phyloP scores from a whole-genome alignment of 2,888 invertebrate genomes.

The Tortrix viridana region DNA sequence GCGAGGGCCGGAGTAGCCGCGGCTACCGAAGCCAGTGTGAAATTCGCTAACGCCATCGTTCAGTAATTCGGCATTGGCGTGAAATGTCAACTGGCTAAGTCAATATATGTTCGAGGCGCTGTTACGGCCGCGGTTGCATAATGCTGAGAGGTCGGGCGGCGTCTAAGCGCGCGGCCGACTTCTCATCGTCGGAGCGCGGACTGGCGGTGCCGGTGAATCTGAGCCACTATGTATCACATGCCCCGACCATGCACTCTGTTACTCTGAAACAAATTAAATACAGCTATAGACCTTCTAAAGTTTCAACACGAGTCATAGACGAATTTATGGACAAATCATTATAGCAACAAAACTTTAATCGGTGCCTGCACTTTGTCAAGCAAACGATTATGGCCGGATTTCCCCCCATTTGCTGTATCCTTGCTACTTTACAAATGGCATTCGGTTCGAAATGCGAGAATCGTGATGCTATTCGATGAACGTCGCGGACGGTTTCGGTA shows the following conservation, averaged over 20 bases:
- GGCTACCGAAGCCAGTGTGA: conserved; percentile 65
- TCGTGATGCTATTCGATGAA: conserved; percentile 70
- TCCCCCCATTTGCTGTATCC: conserved; percentile 75
- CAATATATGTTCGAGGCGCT: conserved; percentile 54
- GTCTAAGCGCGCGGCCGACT: conserved; percentile 59
- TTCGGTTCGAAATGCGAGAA: conserved; percentile 74
- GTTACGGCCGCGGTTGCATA: conserved; percentile 68
- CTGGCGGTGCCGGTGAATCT: conserved; percentile 52
- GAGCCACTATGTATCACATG: conserved; percentile 62
- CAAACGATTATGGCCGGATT: conserved; percentile 67
- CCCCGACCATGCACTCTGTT: conserved; percentile 38
- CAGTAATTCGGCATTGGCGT: conserved; percentile 68
- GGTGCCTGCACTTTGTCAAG: conserved; percentile 52
- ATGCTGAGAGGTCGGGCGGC: conserved; percentile 58
- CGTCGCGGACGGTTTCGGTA: conserved; percentile 60
- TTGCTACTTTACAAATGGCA: conserved; percentile 75
- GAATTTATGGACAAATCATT: conserved; percentile 14
- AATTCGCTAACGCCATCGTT: conserved; percentile 79
- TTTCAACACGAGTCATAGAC: conserved; percentile 3
- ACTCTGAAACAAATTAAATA: conserved; percentile 67
- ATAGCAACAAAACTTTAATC: conserved; percentile 45
- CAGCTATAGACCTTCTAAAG: conserved; percentile 7
- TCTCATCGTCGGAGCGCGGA: conserved; percentile 60
- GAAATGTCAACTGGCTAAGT: conserved; percentile 67
- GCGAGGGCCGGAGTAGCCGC: conserved; percentile 66